phyloP scores from a whole-genome alignment of 2,797 vertebrate genomes.

The Crypturellus tataupa region DNA sequence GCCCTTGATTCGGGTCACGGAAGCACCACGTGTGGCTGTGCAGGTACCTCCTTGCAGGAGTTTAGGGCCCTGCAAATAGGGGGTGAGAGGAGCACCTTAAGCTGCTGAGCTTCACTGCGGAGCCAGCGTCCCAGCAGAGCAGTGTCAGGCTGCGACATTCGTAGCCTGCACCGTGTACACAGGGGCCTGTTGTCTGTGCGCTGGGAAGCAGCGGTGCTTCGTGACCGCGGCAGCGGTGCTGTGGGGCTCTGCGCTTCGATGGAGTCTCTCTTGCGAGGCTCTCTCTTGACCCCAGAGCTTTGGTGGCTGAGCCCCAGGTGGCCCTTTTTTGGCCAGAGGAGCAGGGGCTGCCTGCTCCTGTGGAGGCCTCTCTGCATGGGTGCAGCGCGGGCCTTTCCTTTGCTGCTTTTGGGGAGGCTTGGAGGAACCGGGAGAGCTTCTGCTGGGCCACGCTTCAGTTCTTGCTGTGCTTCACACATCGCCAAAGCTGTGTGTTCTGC shows the following conservation, averaged over 20 bases:
- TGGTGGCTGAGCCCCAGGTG: background rate
- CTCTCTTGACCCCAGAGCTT: background rate
- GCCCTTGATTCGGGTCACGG: background rate
- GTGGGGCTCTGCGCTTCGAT: background rate
- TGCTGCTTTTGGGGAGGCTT: background rate
- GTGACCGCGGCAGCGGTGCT: too few relatives aligned
- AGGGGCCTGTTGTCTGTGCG: background rate
- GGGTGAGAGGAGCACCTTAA: background rate
- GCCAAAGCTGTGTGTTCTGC: background rate
- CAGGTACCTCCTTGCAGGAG: background rate
- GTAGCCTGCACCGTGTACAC: rapidly evolving
- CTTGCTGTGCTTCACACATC: rapidly evolving
- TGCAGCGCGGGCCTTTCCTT: background rate
- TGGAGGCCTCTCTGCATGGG: background rate
- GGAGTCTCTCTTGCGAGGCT: background rate
- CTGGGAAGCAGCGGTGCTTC: background rate
- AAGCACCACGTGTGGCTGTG: rapidly evolving
- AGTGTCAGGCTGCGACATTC: too few relatives aligned
- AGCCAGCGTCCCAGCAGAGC: background rate
- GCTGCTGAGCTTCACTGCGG: rapidly evolving
- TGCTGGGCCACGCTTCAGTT: rapidly evolving
- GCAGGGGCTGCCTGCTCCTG: rapidly evolving
- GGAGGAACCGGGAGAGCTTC: background rate
- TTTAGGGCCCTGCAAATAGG: background rate
- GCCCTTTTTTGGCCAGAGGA: rapidly evolving